These are phyloP conservation scores for Eueremaeus valkanovi DNA, from an alignment of 2,888 invertebrate species.

Conservation along the genomic window DNA sequence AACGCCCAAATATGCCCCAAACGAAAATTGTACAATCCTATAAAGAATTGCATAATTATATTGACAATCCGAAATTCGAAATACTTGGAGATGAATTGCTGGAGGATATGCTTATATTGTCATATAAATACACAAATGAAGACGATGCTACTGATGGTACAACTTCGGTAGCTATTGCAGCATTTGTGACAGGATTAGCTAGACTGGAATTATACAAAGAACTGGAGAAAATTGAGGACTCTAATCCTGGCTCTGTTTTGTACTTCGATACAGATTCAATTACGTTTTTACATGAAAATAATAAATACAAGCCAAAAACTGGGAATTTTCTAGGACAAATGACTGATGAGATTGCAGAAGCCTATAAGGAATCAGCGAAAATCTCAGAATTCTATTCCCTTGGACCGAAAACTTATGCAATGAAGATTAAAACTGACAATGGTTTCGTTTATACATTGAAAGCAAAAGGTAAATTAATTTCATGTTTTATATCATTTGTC, in stretches of 20 bases:
- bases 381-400: conserved; percentile 51
- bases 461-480: neutral
- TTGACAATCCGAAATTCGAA: neutral
- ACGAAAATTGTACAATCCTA: neutral
- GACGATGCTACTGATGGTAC: neutral
- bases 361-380: conserved; percentile 47
- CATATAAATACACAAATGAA: neutral
- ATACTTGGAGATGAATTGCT: neutral
- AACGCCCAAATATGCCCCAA: conserved; percentile 13
- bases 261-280: conserved; percentile 53
- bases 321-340: conserved; percentile 49
- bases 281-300: conserved; percentile 48
- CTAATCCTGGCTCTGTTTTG: conserved; percentile 39
- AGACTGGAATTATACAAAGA: neutral
- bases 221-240: neutral
- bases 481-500: no score
- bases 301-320: conserved; percentile 44
- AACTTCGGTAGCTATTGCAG: neutral
- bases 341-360: conserved; percentile 50
- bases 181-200: neutral
- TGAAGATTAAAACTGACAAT: conserved; percentile 44
- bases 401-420: conserved; percentile 52
- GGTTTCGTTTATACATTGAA: neutral
- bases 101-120: neutral
- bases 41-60: neutral